Evolutionary conservation across 1,140 invertebrate genomes (phyloP), one percentile per base, ranked within the genome.

Genomic region (Akabosia matsudoensis): DNA sequence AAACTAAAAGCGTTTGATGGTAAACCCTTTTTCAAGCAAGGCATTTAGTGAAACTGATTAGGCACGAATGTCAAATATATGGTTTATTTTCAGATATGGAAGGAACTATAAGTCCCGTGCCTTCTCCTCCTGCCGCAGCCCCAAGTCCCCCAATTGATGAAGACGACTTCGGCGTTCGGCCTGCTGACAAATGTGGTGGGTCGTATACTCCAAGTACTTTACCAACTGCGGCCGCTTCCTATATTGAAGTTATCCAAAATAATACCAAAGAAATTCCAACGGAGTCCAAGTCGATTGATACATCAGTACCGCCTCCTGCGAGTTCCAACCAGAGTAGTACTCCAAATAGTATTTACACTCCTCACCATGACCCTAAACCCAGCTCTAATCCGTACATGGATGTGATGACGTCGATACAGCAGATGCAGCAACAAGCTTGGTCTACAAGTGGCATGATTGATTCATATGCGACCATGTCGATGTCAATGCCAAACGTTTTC

Each of bases 1-100:
- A 79, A 80, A 70, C 30, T 79, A 24, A 71, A 77, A 73, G 75
- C 73, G 61, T 81, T 81, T 73, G 78, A 79, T 14, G 80, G 78
- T 78, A 76, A 73, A 22, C 24, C 56, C 37, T 10, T 45, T 45
- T 45, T 18, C 7, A 45, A 45, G 37, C 7, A 18, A 30, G n/a
- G 24, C 31, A 31, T 78, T 14, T 28, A 13, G 13, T 31, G n/a
- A 74, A n/a, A n/a, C n/a, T n/a, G n/a, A n/a, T n/a, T n/a, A n/a
- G n/a, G n/a, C n/a, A n/a, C n/a, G n/a, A n/a, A n/a, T n/a, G n/a
- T n/a, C n/a, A 45, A 45, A 45, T 45, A n/a, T 45, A 26, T 70
- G 7, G 67, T 76, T n/a, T n/a, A 22, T 56, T 79, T 77, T 70
- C 31, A 79, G 79, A 78, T 61, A 80, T 80, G 79, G 79, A 80